A percentile compares a stretch with the other conserved stretches of the same genome.
Evolutionary conservation across 2,797 vertebrate species (phyloP).

Genomic region (Strix occidentalis): DNA sequence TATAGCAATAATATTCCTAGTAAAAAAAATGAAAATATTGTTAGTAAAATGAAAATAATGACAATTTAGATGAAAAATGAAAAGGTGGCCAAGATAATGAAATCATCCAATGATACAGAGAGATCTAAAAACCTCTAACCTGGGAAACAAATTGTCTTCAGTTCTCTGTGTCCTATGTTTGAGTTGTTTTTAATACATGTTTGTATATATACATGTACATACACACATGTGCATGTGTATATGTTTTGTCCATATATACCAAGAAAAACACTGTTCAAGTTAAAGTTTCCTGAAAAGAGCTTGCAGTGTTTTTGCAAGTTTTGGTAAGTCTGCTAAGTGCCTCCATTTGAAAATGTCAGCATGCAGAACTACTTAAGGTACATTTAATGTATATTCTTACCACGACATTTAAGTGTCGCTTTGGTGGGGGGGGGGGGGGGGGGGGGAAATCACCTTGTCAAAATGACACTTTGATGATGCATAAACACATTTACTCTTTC

Average conservation of each 20-base stretch:
- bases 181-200: background rate
- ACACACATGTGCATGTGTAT: background rate
- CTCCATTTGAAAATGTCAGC: background rate
- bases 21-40: background rate
- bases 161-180: background rate
- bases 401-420: background rate
- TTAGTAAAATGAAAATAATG: background rate
- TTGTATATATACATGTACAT: background rate
- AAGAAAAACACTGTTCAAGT: background rate
- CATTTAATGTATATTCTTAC: background rate
- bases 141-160: background rate
- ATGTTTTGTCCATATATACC: background rate
- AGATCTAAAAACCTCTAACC: background rate
- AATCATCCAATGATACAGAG: background rate
- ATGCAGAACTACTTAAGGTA: background rate
- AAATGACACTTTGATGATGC: background rate
- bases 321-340: background rate
- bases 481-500: background rate
- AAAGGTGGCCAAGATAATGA: background rate
- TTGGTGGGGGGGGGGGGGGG: no score
- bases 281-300: background rate
- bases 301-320: background rate
- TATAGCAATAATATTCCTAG: background rate
- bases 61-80: background rate
- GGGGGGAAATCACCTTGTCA: background rate